Percentiles rank a stretch among this genome's conserved stretches.
These are phyloP conservation scores for Coenonympha arcania DNA, from an alignment of 2,888 invertebrate genomes.

Conservation along the genomic window DNA sequence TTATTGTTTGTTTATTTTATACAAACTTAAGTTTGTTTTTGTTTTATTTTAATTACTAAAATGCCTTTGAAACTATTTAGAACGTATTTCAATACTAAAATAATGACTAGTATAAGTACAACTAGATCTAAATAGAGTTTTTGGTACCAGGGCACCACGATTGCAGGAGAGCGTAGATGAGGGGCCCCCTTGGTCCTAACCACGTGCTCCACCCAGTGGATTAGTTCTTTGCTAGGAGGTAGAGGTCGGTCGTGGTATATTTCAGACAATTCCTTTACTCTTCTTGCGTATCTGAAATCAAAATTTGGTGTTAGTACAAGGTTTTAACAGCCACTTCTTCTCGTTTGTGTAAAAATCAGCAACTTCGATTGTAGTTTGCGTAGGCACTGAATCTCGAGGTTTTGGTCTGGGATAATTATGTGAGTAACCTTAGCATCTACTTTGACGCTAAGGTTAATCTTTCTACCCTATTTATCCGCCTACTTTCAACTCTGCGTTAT, in stretches of 20 bases:
- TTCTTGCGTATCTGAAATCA: conserved; percentile 24
- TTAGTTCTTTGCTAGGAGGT: conserved; percentile 37
- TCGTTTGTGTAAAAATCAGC: no score
- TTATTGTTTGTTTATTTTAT: neutral
- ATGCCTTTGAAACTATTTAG: neutral
- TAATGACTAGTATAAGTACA: neutral
- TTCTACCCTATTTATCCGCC: no score
- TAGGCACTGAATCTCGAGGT: no score
- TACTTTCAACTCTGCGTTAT: no score
- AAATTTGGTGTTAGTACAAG: neutral
- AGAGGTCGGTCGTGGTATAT: conserved; percentile 43
- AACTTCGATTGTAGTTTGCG: no score
- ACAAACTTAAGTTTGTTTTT: conserved; percentile 6
- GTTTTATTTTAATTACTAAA: neutral
- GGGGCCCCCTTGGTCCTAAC: conserved; percentile 41
- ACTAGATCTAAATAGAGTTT: conserved; percentile 43
- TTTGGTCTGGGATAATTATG: no score
- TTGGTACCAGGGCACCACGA: conserved; percentile 44
- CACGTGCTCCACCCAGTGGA: conserved; percentile 49
- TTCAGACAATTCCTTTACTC: conserved; percentile 37
- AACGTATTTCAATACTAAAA: neutral
- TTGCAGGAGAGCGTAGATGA: conserved; percentile 44
- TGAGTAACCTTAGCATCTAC: no score
- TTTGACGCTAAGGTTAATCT: no score
- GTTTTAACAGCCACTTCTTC: neutral